Evolutionary conservation across 2,888 invertebrate species (phyloP).

Genomic region (Ferrisia virgata): DNA sequence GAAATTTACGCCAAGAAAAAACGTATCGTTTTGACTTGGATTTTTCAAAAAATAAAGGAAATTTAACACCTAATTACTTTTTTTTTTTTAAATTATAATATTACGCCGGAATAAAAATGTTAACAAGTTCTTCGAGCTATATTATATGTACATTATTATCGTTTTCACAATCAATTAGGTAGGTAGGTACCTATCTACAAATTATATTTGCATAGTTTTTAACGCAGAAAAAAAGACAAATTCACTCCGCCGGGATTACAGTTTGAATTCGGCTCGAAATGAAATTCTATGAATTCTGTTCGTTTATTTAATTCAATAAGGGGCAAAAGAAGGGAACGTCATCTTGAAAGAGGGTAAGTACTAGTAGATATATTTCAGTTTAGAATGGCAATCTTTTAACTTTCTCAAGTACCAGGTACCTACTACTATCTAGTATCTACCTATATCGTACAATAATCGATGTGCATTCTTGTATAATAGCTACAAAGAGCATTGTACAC

Average conservation of each 20-base stretch:
- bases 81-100: neutral
- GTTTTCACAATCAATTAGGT: neutral
- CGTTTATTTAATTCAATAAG: neutral
- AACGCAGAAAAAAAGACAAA: neutral
- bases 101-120: neutral
- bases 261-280: neutral
- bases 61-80: constrained; percentile 11
- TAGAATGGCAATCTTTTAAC: too few species aligned
- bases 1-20: neutral
- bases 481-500: too few species aligned
- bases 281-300: neutral
- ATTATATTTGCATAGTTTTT: neutral
- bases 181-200: neutral
- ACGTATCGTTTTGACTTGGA: neutral
- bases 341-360: too few species aligned
- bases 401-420: too few species aligned
- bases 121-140: neutral
- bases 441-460: too few species aligned
- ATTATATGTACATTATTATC: neutral
- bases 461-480: too few species aligned
- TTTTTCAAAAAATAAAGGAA: neutral
- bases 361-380: too few species aligned
- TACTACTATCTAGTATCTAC: too few species aligned
- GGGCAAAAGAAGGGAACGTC: too few species aligned
- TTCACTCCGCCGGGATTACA: neutral